Evolutionary conservation across 2,888 invertebrate genomes (phyloP).

Genomic region (Plebejus argus): DNA sequence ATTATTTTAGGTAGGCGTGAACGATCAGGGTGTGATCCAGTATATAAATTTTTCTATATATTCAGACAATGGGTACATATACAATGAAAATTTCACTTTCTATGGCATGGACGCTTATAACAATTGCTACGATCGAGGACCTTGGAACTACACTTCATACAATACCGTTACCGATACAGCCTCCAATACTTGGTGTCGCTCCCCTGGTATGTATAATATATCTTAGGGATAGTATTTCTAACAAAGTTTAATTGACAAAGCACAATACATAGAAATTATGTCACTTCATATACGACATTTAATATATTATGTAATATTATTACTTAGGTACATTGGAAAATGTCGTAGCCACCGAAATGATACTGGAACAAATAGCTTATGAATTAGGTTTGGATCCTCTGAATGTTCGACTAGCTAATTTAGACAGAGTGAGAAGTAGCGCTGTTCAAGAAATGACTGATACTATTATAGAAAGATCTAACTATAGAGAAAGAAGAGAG

Average conservation of each 20-base stretch:
- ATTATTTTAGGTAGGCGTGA: constrained; percentile 73
- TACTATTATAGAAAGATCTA: constrained; percentile 61
- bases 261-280: not conserved
- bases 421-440: constrained; percentile 67
- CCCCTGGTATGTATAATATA: constrained; percentile 80
- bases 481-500: constrained; percentile 71
- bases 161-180: constrained; percentile 83
- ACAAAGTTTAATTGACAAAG: not conserved
- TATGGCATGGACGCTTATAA: constrained; percentile 58
- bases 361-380: constrained; percentile 84
- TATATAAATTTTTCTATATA: constrained; percentile 81
- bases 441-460: constrained; percentile 63
- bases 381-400: constrained; percentile 78
- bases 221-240: not conserved
- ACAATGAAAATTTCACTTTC: constrained; percentile 75
- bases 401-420: constrained; percentile 67
- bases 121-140: constrained; percentile 82
- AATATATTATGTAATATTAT: not conserved
- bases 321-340: constrained; percentile 82
- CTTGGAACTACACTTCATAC: constrained; percentile 62
- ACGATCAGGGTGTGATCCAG: constrained; percentile 84
- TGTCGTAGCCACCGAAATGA: constrained; percentile 81
- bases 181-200: constrained; percentile 83
- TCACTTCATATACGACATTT: not conserved
- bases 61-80: constrained; percentile 76